A percentile compares a stretch with the other conserved stretches of the same genome.
Conservation (phyloP, 2,888 invertebrate genomes). For the Baronia brevicornis region DNA sequence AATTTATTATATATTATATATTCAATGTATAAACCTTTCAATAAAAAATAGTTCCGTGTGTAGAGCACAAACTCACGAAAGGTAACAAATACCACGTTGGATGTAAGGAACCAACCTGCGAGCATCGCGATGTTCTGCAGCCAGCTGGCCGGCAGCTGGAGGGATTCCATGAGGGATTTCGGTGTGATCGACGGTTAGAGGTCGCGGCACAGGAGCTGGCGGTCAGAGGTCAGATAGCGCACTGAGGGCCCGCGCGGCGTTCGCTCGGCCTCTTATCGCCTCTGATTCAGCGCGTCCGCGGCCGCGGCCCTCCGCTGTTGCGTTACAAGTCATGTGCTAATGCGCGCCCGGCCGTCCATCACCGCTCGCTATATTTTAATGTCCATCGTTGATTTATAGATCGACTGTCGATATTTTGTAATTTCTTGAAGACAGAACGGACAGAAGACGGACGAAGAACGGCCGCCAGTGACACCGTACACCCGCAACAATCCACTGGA, state of each 20-base stretch:
- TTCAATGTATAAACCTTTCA: no score
- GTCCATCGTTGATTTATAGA: no score
- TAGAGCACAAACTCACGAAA: conserved; percentile 16
- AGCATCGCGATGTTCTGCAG: conserved; percentile 46
- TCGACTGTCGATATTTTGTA: no score
- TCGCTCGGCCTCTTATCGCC: conserved; percentile 32
- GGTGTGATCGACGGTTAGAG: conserved; percentile 16
- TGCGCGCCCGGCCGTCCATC: conserved; percentile 1
- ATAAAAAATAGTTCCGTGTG: no score
- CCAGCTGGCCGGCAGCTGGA: conserved; percentile 40
- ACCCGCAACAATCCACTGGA: no score
- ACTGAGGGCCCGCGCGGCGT: conserved; percentile 32
- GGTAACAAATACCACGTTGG: conserved; percentile 1
- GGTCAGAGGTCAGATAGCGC: conserved; percentile 57
- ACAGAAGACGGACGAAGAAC: no score
- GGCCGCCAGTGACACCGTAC: no score
- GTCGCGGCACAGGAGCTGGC: conserved; percentile 31
- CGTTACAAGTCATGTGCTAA: conserved; percentile 20
- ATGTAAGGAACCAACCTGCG: conserved; percentile 30
- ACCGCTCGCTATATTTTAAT: conserved; percentile 4
- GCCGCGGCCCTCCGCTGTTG: conserved; percentile 11
- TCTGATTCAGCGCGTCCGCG: conserved; percentile 38
- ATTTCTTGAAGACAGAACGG: no score
- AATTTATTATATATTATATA: no score
- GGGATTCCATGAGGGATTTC: conserved; percentile 39